Evolutionary conservation across 2,888 invertebrate genomes (phyloP).

Genomic region (Bombylius major): DNA sequence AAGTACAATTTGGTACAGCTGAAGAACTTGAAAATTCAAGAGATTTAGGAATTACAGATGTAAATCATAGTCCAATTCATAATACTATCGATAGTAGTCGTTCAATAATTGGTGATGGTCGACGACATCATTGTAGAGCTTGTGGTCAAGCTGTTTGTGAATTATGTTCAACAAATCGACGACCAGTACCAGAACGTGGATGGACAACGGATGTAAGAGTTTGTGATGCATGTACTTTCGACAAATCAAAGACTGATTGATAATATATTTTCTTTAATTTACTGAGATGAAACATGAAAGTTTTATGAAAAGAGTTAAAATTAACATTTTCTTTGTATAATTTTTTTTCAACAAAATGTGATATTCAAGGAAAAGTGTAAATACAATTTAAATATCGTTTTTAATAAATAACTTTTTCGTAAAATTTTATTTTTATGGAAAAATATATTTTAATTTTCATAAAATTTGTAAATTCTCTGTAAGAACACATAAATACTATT

Average conservation of each 20-base stretch:
- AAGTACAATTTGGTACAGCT: slow-evolving; percentile 42
- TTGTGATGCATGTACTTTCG: slow-evolving; percentile 51
- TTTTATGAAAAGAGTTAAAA: too few relatives aligned
- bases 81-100: slow-evolving; percentile 19
- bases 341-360: too few relatives aligned
- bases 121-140: slow-evolving; percentile 53
- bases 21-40: slow-evolving; percentile 32
- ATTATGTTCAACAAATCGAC: slow-evolving; percentile 39
- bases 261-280: background rate
- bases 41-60: slow-evolving; percentile 21
- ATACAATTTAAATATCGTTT: too few relatives aligned
- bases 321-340: too few relatives aligned
- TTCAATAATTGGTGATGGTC: slow-evolving; percentile 23
- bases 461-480: too few relatives aligned
- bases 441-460: too few relatives aligned
- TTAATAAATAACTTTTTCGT: too few relatives aligned
- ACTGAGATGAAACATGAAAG: too few relatives aligned
- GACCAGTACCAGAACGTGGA: slow-evolving; percentile 57
- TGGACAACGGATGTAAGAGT: slow-evolving; percentile 65
- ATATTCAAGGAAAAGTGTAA: too few relatives aligned
- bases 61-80: slow-evolving; percentile 19
- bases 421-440: too few relatives aligned
- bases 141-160: slow-evolving; percentile 62
- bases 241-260: slow-evolving; percentile 17
- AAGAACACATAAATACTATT: too few relatives aligned